phyloP scores from a whole-genome alignment of 2,888 invertebrate species.

The Epinotia demarniana region DNA sequence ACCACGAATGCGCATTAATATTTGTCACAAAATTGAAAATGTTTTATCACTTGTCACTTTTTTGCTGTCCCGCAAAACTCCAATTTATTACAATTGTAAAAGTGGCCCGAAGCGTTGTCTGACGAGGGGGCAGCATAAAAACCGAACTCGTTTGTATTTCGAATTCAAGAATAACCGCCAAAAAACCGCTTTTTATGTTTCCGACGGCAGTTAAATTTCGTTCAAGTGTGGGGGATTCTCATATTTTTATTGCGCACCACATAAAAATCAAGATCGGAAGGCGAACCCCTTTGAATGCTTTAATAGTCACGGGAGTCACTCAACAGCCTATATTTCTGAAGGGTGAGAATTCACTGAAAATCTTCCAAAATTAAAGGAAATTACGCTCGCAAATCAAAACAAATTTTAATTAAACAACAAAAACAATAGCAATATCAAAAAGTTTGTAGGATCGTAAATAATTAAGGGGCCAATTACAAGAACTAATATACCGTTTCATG shows the following conservation, averaged over 20 bases:
- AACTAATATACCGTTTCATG: constrained; percentile 27
- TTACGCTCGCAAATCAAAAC: constrained; percentile 31
- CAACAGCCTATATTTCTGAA: constrained; percentile 40
- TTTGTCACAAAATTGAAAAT: constrained; percentile 26
- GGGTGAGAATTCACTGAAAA: constrained; percentile 24
- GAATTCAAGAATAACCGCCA: constrained; percentile 58
- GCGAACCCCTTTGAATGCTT: constrained; percentile 58
- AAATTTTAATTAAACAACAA: constrained; percentile 39
- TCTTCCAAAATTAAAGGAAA: constrained; percentile 29
- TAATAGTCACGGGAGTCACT: constrained; percentile 59
- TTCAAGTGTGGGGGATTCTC: constrained; percentile 69
- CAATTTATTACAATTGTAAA: constrained; percentile 25
- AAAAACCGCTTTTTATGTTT: constrained; percentile 70
- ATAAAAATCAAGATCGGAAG: constrained; percentile 68
- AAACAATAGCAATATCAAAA: constrained; percentile 37
- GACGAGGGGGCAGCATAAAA: constrained; percentile 29
- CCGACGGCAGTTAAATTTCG: constrained; percentile 75
- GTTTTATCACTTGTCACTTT: constrained; percentile 31
- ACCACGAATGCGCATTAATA: neutral
- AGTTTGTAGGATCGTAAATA: constrained; percentile 18
- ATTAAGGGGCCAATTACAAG: constrained; percentile 24
- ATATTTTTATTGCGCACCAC: constrained; percentile 77
- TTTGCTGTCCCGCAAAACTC: neutral
- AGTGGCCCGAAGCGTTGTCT: constrained; percentile 25
- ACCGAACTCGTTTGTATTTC: constrained; percentile 43